A percentile compares a stretch with the other conserved stretches of the same genome.
Conservation (phyloP, 2,888 invertebrate species). For the Blastobasis adustella region DNA sequence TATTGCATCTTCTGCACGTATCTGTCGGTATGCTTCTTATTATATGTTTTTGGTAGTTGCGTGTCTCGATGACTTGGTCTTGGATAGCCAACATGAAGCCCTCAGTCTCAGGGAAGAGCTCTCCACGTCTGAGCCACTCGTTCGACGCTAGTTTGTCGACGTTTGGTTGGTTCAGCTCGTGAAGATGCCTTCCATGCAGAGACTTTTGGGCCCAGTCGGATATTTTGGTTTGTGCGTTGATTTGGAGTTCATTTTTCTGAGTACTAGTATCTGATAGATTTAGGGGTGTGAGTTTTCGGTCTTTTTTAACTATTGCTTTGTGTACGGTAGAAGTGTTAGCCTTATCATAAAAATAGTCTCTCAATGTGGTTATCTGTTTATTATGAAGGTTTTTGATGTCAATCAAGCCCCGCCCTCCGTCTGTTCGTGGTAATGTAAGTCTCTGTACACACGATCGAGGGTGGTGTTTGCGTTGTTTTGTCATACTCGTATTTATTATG, state of each 20-base stretch:
- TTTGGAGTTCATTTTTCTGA: not conserved
- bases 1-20: constrained; percentile 1
- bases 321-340: not conserved
- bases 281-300: not conserved
- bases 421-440: constrained; percentile 2
- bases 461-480: not conserved
- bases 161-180: constrained; percentile 4
- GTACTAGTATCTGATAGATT: not conserved
- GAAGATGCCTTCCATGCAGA: constrained; percentile 5
- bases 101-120: constrained; percentile 6
- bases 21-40: not conserved
- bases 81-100: constrained; percentile 10
- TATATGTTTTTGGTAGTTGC: constrained; percentile 7
- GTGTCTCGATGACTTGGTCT: constrained; percentile 9
- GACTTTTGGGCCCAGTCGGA: constrained; percentile 4
- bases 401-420: not conserved
- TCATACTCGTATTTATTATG: constrained; percentile 4
- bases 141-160: constrained; percentile 13
- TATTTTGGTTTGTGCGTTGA: not conserved
- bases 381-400: constrained; percentile 6
- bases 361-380: constrained; percentile 1
- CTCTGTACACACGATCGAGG: constrained; percentile 8
- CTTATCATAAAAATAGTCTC: constrained; percentile 2
- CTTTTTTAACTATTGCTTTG: not conserved
- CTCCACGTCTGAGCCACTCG: constrained; percentile 8